phyloP scores from a whole-genome alignment of 2,888 invertebrate species.

The Drosophila nr. fundita region DNA sequence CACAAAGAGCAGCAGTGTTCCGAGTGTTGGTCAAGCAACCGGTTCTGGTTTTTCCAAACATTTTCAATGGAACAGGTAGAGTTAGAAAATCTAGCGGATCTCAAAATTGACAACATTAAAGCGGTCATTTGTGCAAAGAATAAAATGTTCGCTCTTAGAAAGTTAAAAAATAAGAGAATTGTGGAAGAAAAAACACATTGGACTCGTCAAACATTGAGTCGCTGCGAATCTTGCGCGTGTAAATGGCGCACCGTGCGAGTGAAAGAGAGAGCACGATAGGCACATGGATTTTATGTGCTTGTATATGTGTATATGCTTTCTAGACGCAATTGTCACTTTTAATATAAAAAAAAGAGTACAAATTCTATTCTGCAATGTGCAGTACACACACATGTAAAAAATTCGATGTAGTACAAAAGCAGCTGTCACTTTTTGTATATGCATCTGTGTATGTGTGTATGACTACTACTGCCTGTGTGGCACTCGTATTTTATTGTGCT shows the following conservation, averaged over 20 bases:
- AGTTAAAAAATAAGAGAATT: conserved; percentile 23
- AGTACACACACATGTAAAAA: conserved; percentile 16
- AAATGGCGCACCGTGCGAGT: conserved; percentile 34
- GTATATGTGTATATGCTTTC: conserved; percentile 20
- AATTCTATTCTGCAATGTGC: conserved; percentile 25
- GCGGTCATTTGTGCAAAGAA: conserved; percentile 12
- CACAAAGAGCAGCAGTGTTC: conserved; percentile 35
- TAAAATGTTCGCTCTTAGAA: conserved; percentile 17
- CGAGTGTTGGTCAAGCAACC: conserved; percentile 17
- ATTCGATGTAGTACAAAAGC: conserved; percentile 45
- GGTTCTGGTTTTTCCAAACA: conserved; percentile 19
- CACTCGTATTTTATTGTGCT: conserved; percentile 34
- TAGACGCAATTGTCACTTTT: conserved; percentile 36
- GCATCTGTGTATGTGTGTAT: conserved; percentile 15
- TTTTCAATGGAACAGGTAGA: conserved; percentile 38
- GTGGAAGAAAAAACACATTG: conserved; percentile 6
- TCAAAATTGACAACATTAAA: conserved; percentile 24
- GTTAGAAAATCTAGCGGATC: conserved; percentile 7
- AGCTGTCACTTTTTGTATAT: conserved; percentile 35
- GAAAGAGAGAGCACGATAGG: conserved; percentile 59
- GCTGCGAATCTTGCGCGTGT: conserved; percentile 49
- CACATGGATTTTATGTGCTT: conserved; percentile 64
- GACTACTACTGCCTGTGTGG: conserved; percentile 56
- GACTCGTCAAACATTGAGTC: conserved; percentile 9
- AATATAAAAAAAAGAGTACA: conserved; percentile 28